These are phyloP conservation scores for Centropus bengalensis DNA, from an alignment of 2,113 vertebrate genomes.

Conservation along the genomic window DNA sequence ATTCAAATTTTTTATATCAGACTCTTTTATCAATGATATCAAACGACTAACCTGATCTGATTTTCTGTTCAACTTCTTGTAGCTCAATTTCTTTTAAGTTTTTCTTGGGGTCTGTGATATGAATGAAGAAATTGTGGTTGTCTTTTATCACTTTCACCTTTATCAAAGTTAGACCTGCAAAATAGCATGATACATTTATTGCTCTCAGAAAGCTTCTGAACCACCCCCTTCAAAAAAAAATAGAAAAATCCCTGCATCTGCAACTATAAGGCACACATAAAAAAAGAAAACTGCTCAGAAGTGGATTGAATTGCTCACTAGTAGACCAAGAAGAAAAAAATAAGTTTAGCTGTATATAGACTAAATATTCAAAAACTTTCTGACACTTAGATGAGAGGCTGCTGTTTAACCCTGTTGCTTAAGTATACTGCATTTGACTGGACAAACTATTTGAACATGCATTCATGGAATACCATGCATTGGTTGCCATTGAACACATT, in stretches of 20 bases:
- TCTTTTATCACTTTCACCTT: conserved; percentile 88
- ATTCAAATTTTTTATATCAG: background rate
- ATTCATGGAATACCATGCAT: background rate
- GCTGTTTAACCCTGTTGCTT: background rate
- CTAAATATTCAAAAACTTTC: background rate
- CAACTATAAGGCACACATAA: background rate
- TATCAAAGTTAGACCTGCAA: conserved; percentile 81
- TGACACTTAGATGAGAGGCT: background rate
- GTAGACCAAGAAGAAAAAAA: background rate
- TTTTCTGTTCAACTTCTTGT: background rate
- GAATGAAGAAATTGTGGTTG: conserved; percentile 87
- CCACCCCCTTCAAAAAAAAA: background rate
- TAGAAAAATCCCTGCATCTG: background rate
- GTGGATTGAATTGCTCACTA: background rate
- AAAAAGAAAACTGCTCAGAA: background rate
- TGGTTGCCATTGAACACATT: background rate
- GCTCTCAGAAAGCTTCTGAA: background rate
- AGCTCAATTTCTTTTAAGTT: background rate
- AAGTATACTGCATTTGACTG: background rate
- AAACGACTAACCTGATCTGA: conserved; percentile 33
- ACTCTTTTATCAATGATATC: background rate
- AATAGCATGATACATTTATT: background rate
- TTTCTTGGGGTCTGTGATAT: conserved; percentile 78
- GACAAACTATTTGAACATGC: background rate
- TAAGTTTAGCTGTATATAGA: background rate